Percentiles rank a stretch among this genome's conserved stretches.
Conservation (phyloP, 1,140 invertebrate species). For the Caenorhabditis latens region DNA sequence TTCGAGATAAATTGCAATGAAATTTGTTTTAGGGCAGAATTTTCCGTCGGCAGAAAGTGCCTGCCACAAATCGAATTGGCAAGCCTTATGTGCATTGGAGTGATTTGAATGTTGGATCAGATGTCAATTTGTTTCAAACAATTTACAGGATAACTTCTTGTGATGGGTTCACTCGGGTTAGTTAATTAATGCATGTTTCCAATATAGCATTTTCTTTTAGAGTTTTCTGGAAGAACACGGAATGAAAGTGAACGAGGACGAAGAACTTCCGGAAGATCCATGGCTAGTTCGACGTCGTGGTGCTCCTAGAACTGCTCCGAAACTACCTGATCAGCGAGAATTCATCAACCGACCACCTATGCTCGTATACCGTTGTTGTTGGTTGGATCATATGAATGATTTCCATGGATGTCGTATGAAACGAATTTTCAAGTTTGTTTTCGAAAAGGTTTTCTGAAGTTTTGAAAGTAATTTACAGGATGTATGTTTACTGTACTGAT, state of each 20-base stretch:
- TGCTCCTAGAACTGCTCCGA: background rate
- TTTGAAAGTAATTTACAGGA: background rate
- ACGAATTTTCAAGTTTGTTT: constrained; percentile 44
- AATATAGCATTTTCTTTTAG: background rate
- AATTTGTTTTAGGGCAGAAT: constrained; percentile 49
- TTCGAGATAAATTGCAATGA: background rate
- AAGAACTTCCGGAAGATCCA: constrained; percentile 51
- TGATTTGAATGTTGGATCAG: constrained; percentile 56
- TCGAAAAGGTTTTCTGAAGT: background rate
- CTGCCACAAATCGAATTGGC: constrained; percentile 7
- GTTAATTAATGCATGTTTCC: background rate
- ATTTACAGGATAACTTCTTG: constrained; percentile 56
- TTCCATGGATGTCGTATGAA: constrained; percentile 57
- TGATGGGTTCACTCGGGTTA: constrained; percentile 58
- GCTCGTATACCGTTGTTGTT: constrained; percentile 53
- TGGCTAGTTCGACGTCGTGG: constrained; percentile 17
- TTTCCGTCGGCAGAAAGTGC: constrained; percentile 59
- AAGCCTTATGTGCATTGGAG: constrained; percentile 59
- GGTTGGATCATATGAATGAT: constrained; percentile 58
- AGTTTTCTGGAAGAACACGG: constrained; percentile 61
- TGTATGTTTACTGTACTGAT: constrained; percentile 56
- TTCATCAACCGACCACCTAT: constrained; percentile 52
- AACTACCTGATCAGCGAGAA: constrained; percentile 12
- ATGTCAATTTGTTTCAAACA: constrained; percentile 56
- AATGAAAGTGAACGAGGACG: constrained; percentile 47